phyloP scores from a whole-genome alignment of 2,888 invertebrate genomes.

The Cetonia aurata region DNA sequence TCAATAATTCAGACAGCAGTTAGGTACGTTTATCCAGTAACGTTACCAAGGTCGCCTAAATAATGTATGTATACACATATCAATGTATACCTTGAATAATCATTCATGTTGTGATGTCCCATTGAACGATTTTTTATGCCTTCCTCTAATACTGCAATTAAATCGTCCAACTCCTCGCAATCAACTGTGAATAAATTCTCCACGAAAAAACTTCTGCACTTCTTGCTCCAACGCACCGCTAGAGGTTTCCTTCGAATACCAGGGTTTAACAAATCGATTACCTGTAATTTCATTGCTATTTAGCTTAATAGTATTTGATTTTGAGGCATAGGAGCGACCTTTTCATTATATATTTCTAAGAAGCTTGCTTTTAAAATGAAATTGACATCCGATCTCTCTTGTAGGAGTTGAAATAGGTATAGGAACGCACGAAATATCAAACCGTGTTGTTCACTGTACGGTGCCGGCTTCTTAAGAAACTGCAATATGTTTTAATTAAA shows the following conservation, averaged over 20 bases:
- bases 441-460: conserved; percentile 81
- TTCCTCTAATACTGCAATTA: conserved; percentile 94
- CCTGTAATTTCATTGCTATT: conserved; percentile 69
- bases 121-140: conserved; percentile 93
- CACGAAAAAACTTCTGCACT: conserved; percentile 92
- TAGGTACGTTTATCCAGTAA: too few species aligned
- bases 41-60: background rate
- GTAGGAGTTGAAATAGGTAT: conserved; percentile 87
- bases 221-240: conserved; percentile 94
- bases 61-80: background rate
- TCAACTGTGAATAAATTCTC: conserved; percentile 97
- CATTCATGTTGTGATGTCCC: conserved; percentile 93
- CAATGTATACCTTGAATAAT: conserved; percentile 74
- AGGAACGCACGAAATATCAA: conserved; percentile 91
- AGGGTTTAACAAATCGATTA: conserved; percentile 93
- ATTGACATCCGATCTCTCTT: conserved; percentile 80
- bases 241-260: conserved; percentile 85
- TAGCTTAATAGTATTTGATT: conserved; percentile 28
- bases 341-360: conserved; percentile 96
- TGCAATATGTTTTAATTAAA: conserved; percentile 52
- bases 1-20: conserved; percentile 14
- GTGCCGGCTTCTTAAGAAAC: conserved; percentile 62
- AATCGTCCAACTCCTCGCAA: conserved; percentile 92
- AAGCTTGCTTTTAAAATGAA: conserved; percentile 93
- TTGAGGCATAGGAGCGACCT: conserved; percentile 71